Evolutionary conservation across 2,113 vertebrate species (phyloP), one percentile per base, ranked within the genome.

Genomic region (Galbula dea): DNA sequence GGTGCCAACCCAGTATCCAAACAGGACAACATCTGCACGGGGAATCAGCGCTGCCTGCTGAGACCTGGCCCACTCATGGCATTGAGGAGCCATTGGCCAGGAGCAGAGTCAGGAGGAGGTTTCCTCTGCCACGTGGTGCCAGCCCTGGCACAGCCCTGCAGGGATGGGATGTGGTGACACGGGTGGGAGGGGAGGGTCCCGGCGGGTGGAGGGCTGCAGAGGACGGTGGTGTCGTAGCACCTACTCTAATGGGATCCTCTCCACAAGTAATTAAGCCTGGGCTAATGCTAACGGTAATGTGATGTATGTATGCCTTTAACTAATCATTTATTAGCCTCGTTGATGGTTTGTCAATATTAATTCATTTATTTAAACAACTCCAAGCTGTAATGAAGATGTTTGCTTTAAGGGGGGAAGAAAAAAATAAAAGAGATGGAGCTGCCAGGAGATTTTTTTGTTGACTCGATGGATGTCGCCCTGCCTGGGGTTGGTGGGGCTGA

Each of bases 281-380:
- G 95, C 95, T 88, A 91, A 97, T 97, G 84, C 96, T 97, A 97
- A 97, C 97, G 88, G 89, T 96, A 97, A 98, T 96, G 96, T 98
- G 98, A 98, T 98, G 97, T 98, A 98, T 98, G 97, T 97, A 96
- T 93, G 88, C 97, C 97, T 98, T 97, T 98, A 98, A 97, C 98
- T 98, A 97, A 98, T 98, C 98, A 98, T 98, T 98, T 98, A 98
- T 98, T 98, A 98, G 97, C 96, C 95, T 96, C 94, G 92, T 97
- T 98, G 98, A 98, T 98, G 97, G 97, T 98, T 98, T 97, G 97
- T 98, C 98, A 98, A 98, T 98, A 98, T 98, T 98, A 98, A 98
- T 98, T 98, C 97, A 98, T 98, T 98, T 98, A 98, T 98, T 98
- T 98, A 98, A 98, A 98, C 98, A 98, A 98, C 97, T 98, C 95